Evolutionary conservation across 2,113 vertebrate species (phyloP).

Genomic region (Neomonachus schauinslandi): DNA sequence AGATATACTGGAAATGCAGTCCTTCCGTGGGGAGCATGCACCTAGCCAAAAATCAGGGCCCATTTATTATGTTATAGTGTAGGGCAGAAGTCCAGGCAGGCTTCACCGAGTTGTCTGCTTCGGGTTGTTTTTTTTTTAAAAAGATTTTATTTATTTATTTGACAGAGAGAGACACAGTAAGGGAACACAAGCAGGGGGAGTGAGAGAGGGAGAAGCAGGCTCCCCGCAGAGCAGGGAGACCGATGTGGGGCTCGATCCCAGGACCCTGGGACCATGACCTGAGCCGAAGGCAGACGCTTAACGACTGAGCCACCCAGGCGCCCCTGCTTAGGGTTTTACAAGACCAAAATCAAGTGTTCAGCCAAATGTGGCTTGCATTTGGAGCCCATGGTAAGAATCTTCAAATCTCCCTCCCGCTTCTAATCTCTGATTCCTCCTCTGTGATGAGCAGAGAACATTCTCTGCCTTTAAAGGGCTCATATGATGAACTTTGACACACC

Average conservation of each 20-base stretch:
- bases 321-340: neutral
- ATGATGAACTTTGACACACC: neutral
- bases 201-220: too few species aligned
- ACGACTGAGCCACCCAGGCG: too few species aligned
- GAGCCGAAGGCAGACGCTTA: too few species aligned
- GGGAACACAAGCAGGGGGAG: too few species aligned
- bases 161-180: too few species aligned
- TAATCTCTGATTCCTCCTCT: neutral
- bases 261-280: too few species aligned
- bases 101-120: neutral
- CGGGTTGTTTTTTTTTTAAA: neutral
- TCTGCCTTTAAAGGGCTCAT: neutral
- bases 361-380: neutral
- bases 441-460: neutral
- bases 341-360: neutral
- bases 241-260: too few species aligned
- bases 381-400: neutral
- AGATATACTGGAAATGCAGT: neutral
- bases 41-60: neutral
- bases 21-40: neutral
- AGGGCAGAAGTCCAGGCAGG: too few species aligned
- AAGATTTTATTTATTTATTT: too few species aligned
- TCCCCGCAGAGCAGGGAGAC: too few species aligned
- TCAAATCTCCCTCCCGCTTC: neutral
- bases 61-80: neutral